Base-by-base conservation (phyloP, 2,797 vertebrate species). In the Falco novaeseelandiae region DNA sequence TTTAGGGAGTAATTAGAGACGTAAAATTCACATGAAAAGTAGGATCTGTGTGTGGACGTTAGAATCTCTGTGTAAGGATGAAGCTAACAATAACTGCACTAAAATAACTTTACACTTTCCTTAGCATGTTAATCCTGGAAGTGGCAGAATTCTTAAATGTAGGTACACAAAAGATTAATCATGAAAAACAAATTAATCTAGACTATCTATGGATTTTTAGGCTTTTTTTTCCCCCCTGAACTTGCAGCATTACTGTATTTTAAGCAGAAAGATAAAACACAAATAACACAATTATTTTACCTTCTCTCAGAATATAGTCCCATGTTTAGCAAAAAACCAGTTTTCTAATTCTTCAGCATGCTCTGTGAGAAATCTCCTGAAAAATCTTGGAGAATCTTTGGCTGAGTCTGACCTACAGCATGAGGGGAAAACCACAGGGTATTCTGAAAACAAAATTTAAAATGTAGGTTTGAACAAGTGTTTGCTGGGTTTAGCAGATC, bases 281-380 rank as follows among this genome's bases (percentile, higher is more conserved):
- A 12, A 55, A 13, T 34, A 46, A 13, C 3, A 20, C 3, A 40
- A 27, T 2, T 42, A 72, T 79, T 5, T 55, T 29, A 3, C 6
- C 4, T 63, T 70, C 14, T 77, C 17, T 27, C 5, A 14, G 4
- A 49, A 15, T 34, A 57, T 9, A 27, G 12, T 16, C 7, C 8
- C 3, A 21, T 8, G 14, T 2, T 32, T 49, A 51, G 7, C 22
- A 51, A 73, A 63, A 48, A 21, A 12, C 1, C 12, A 26, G 0
- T 1, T 44, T 73, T 88, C 34, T 58, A 46, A 40, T 38, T 48
- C 34, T 93, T 76, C 29, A 19, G 10, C 18, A 9, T 48, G 8
- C 0, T 71, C n/a, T 40, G 4, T 42, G 32, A 77, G 29, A 54
- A 18, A n/a, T 17, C 3, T 58, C 2, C 1, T 30, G 8, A 63